Percentiles rank a stretch among this genome's conserved stretches.
Conservation (phyloP, 23 tunicate genomes). For the Ascidia mentula region DNA sequence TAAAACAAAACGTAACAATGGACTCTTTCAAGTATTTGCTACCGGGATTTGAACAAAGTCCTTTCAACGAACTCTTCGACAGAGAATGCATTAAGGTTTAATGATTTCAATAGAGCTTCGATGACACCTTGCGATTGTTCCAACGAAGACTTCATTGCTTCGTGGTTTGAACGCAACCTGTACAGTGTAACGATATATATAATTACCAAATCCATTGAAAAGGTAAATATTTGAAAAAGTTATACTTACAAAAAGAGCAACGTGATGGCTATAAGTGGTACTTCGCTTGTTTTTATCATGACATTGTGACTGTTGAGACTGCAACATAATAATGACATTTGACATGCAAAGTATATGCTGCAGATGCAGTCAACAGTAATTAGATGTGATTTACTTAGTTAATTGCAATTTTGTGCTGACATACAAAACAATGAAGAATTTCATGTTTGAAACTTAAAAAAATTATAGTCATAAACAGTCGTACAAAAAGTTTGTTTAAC, state of each 20-base stretch:
- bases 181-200: background rate
- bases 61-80: background rate
- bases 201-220: background rate
- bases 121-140: background rate
- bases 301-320: slow-evolving; percentile 35
- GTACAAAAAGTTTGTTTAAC: too few species aligned
- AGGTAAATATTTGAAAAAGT: background rate
- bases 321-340: too few species aligned
- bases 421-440: too few species aligned
- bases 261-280: slow-evolving; percentile 19
- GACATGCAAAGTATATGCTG: too few species aligned
- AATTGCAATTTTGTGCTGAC: too few species aligned
- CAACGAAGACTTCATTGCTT: background rate
- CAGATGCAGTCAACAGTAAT: too few species aligned
- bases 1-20: too few species aligned
- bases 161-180: background rate
- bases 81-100: background rate
- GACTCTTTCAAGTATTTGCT: too few species aligned
- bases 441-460: too few species aligned
- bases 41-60: background rate
- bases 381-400: too few species aligned
- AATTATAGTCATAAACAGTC: too few species aligned
- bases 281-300: slow-evolving; percentile 30
- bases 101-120: background rate
- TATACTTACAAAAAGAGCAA: slow-evolving; percentile 31